Evolutionary conservation across 1,140 invertebrate species (phyloP).

Genomic region (Drosophila cardini): DNA sequence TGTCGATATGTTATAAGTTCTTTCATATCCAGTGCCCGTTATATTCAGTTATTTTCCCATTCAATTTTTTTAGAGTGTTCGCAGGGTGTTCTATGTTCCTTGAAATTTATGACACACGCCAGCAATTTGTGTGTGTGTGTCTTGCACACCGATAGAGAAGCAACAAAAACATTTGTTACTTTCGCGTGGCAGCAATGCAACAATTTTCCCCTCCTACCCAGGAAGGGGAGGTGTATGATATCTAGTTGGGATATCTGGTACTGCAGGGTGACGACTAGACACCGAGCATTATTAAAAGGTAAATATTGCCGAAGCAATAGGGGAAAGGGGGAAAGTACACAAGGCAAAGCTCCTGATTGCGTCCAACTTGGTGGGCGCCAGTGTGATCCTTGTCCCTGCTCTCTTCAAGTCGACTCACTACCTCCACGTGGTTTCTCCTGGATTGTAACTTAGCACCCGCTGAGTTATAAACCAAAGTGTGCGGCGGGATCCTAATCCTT

Average conservation of each 20-base stretch:
- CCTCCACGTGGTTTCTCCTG: too few species aligned
- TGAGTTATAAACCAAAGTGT: too few species aligned
- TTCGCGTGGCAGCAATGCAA: slow-evolving; percentile 45
- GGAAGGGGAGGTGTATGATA: neutral
- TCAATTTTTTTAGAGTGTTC: slow-evolving; percentile 29
- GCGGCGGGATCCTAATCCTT: too few species aligned
- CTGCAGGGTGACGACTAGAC: slow-evolving; percentile 58
- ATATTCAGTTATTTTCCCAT: slow-evolving; percentile 47
- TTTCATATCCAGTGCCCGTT: slow-evolving; percentile 47
- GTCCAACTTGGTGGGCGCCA: too few species aligned
- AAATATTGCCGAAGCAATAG: slow-evolving; percentile 66
- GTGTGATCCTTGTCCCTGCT: too few species aligned
- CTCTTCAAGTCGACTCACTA: too few species aligned
- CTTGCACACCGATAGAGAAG: slow-evolving; percentile 28
- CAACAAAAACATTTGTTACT: slow-evolving; percentile 49
- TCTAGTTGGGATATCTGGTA: slow-evolving; percentile 14
- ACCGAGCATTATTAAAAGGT: slow-evolving; percentile 73
- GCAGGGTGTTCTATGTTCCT: slow-evolving; percentile 33
- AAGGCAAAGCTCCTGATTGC: too few species aligned
- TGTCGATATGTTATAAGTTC: neutral
- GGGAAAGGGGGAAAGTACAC: too few species aligned
- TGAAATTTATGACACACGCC: slow-evolving; percentile 72
- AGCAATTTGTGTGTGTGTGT: slow-evolving; percentile 66
- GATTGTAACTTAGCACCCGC: too few species aligned
- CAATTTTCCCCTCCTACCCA: slow-evolving; percentile 13